Conservation (phyloP, 2,888 invertebrate species). For the Pharmacophagus antenor region DNA sequence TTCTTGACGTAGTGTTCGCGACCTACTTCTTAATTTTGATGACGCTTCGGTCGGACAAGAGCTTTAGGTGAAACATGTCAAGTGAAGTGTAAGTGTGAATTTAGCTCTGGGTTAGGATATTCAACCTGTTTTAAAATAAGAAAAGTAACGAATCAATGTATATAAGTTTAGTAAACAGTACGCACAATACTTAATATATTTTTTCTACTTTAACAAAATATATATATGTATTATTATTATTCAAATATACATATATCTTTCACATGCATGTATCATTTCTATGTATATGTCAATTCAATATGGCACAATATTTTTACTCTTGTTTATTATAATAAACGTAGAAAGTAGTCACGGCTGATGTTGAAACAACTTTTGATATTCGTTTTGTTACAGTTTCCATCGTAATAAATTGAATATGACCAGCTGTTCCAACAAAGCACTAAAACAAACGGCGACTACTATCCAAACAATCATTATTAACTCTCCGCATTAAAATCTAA, state of each 20-base stretch:
- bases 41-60: constrained; percentile 29
- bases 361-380: no score
- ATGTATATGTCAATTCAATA: no score
- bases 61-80: constrained; percentile 31
- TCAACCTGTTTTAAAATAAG: constrained; percentile 10
- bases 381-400: constrained; percentile 10
- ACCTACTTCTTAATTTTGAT: constrained; percentile 33
- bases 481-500: constrained; percentile 22
- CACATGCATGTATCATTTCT: no score
- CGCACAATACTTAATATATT: no score
- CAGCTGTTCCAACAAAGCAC: constrained; percentile 22
- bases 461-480: constrained; percentile 24
- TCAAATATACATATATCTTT: no score
- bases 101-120: constrained; percentile 15
- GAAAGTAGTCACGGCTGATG: no score
- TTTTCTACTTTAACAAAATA: no score
- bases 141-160: neutral
- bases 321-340: no score
- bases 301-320: no score
- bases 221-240: no score
- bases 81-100: constrained; percentile 28
- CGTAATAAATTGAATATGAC: constrained; percentile 17
- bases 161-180: no score
- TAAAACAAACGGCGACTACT: constrained; percentile 19
- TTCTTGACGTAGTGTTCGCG: constrained; percentile 27